Percentiles rank a stretch among this genome's conserved stretches.
Evolutionary conservation across 1,140 invertebrate genomes (phyloP).

Genomic region (Lepidurus couesii): DNA sequence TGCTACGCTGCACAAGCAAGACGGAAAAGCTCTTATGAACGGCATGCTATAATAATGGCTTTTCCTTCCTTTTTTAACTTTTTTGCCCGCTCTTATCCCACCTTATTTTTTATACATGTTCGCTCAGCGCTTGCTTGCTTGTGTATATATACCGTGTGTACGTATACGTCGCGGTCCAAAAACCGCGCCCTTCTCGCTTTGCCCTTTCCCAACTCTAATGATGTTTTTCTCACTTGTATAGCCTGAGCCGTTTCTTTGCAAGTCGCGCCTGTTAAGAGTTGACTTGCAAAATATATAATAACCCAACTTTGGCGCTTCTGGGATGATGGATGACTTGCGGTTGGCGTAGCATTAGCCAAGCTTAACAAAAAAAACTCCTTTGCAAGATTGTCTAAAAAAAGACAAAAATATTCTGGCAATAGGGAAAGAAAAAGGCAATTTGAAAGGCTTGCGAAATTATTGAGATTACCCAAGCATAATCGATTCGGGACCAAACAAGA

Average conservation of each 20-base stretch:
- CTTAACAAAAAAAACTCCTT: too few species aligned
- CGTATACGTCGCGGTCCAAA: background rate
- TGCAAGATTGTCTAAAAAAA: background rate
- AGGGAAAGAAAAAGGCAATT: background rate
- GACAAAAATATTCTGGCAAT: background rate
- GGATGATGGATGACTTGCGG: constrained; percentile 12
- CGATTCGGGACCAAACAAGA: background rate
- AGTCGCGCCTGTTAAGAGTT: constrained; percentile 2
- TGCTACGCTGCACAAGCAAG: constrained; percentile 11
- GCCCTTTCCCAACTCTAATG: constrained; percentile 3
- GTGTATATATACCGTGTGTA: background rate
- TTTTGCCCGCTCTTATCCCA: background rate
- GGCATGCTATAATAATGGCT: constrained; percentile 14
- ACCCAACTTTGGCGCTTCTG: background rate
- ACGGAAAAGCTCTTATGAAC: background rate
- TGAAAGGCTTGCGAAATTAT: background rate
- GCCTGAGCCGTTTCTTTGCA: constrained; percentile 9
- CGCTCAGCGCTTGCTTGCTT: background rate
- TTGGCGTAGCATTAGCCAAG: background rate
- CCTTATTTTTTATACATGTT: constrained; percentile 2
- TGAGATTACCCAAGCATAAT: background rate
- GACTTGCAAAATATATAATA: constrained; percentile 20
- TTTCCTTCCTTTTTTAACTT: background rate
- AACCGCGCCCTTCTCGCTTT: constrained; percentile 20
- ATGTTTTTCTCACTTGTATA: constrained; percentile 20